Percentiles rank a stretch among this genome's conserved stretches.
These are phyloP conservation scores for Xyrauchen texanus DNA, from an alignment of 2,113 vertebrate species.

Conservation along the genomic window DNA sequence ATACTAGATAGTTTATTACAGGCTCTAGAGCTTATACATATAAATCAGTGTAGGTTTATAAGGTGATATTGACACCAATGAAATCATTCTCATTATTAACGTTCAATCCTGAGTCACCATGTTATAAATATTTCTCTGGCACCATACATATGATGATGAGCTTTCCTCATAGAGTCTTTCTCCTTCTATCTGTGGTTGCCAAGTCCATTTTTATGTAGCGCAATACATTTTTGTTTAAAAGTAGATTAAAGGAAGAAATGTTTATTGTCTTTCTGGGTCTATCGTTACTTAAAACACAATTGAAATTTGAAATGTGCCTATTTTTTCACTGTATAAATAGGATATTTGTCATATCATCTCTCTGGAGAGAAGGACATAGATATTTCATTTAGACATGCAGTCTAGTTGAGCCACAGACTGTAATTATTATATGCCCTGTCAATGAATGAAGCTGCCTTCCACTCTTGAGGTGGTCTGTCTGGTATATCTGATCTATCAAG, in stretches of 20 bases:
- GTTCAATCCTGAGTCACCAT: constrained; percentile 14
- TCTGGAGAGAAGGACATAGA: constrained; percentile 14
- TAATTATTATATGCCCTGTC: constrained; percentile 25
- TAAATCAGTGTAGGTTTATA: constrained; percentile 23
- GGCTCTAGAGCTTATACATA: not conserved
- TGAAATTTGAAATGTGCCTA: not conserved
- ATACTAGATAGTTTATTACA: constrained; percentile 8
- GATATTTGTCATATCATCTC: constrained; percentile 2
- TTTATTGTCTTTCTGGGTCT: not conserved
- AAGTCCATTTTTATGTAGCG: not conserved
- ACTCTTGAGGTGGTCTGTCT: constrained; percentile 32
- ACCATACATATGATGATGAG: not conserved
- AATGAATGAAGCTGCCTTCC: constrained; percentile 9
- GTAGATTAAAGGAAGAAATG: not conserved
- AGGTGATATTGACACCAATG: constrained; percentile 4
- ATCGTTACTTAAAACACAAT: not conserved
- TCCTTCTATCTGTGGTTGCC: not conserved
- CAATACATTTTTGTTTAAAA: not conserved
- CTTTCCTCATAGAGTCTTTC: too few species aligned
- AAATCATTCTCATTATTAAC: constrained; percentile 30
- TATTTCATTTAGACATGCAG: constrained; percentile 30
- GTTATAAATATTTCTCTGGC: constrained; percentile 18
- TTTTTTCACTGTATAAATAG: not conserved
- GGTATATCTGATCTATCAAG: constrained; percentile 19
- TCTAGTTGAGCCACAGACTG: constrained; percentile 7